Evolutionary conservation across 1,140 invertebrate genomes (phyloP).

Genomic region (Drosophila burlai): DNA sequence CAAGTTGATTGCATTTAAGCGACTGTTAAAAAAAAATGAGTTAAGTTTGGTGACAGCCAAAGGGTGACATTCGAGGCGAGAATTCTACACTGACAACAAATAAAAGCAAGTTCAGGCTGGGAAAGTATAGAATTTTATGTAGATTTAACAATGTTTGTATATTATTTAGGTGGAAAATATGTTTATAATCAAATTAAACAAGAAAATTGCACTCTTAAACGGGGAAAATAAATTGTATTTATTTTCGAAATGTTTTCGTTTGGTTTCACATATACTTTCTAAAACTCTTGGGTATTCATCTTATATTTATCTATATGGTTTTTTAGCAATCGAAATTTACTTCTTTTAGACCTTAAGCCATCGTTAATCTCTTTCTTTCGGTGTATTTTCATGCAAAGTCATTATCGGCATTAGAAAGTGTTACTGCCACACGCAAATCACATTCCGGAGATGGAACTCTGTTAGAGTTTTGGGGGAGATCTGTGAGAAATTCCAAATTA

Average conservation of each 20-base stretch:
- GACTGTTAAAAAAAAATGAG: slow-evolving; percentile 8
- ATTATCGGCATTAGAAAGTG: slow-evolving; percentile 71
- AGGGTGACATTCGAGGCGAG: slow-evolving; percentile 42
- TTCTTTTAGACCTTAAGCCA: neutral
- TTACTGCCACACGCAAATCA: slow-evolving; percentile 57
- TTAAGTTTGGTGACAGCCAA: neutral
- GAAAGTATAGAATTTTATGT: neutral
- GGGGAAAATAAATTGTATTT: neutral
- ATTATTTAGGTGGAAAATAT: neutral
- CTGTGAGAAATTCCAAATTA: slow-evolving; percentile 9
- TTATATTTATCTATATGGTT: too few species aligned
- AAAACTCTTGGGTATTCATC: too few species aligned
- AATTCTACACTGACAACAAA: slow-evolving; percentile 9
- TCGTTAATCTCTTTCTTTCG: neutral
- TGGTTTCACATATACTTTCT: neutral
- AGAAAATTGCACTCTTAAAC: neutral
- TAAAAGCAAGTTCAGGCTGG: neutral
- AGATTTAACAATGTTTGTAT: too few species aligned
- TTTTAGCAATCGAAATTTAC: neutral
- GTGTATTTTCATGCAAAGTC: slow-evolving; percentile 33
- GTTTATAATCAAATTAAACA: neutral
- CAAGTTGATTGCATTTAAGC: slow-evolving; percentile 51
- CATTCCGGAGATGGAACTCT: slow-evolving; percentile 26
- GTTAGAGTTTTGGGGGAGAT: slow-evolving; percentile 10
- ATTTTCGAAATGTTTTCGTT: neutral